Base-by-base conservation (phyloP, 2,797 vertebrate species). In the Fistularia tabacaria region DNA sequence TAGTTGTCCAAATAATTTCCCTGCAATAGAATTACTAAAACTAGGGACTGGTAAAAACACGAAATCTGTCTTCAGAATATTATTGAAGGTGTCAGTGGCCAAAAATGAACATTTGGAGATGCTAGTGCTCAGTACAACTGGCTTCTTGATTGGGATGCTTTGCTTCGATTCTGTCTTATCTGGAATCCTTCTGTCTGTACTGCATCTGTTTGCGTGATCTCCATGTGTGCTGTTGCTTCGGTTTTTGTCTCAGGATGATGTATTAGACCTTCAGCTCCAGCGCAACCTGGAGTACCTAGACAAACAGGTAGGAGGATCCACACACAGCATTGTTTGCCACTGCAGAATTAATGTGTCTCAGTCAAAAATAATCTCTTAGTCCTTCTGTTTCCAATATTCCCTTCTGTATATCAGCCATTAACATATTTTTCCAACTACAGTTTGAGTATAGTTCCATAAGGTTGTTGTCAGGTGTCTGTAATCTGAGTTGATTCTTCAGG, bases 181-280 rank as follows among this genome's bases (percentile, higher is more conserved):
- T 69, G 39, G 56, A 51, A 54, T 40, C 12, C 13, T 9, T 72
- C 53, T 64, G 9, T 68, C 39, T 61, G 47, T 69, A n/a, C 60
- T 51, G 4, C 49, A 41, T 57, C 7, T 66, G n/a, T 80, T 38
- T 67, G 40, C 75, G 48, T 76, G 46, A 54, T 63, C 63, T 66
- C 40, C 52, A 47, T 74, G 47, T 72, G 39, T 74, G 11, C 65
- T 1, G 36, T 46, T 71, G 48, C 64, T 67, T 51, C 44, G 79
- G 57, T 79, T 62, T 67, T 81, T 69, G 69, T 46, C 51, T 85
- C 91, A 98, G 96, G 95, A 96, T 90, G 94, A 97, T 87, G 94
- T 98, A 77, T 94, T 98, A 96, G 95, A 98, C 85, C 92, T 95
- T 86, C 95, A 98, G 84, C 95, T 98, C 81, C 96, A 98, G 90